Conservation (phyloP, 2,797 vertebrate genomes). For the Chromobotia macracanthus region DNA sequence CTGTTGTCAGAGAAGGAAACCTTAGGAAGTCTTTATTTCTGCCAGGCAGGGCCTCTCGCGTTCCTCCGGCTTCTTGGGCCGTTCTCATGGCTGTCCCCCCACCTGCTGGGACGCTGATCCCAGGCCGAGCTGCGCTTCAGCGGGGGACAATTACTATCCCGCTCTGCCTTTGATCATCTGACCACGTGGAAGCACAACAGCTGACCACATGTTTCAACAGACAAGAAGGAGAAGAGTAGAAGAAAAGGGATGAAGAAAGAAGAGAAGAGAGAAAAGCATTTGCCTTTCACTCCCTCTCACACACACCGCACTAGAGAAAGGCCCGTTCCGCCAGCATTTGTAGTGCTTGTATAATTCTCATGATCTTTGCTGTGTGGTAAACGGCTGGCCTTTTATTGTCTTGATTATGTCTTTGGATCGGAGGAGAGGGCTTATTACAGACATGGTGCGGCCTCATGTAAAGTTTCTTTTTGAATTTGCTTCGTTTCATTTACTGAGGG, state of each 20-base stretch:
- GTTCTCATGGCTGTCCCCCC: slow-evolving; percentile 97
- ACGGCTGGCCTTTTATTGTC: slow-evolving; percentile 66
- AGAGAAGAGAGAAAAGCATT: slow-evolving; percentile 51
- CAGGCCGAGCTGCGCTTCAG: slow-evolving; percentile 95
- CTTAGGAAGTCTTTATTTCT: slow-evolving; percentile 99
- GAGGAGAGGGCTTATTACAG: slow-evolving; percentile 66
- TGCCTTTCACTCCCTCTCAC: slow-evolving; percentile 53
- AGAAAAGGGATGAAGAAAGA: slow-evolving; percentile 54
- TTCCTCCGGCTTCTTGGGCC: slow-evolving; percentile 94
- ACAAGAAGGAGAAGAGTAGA: slow-evolving; percentile 80
- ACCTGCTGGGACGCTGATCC: slow-evolving; percentile 99
- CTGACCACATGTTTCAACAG: slow-evolving; percentile 99
- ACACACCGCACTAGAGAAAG: slow-evolving; percentile 39
- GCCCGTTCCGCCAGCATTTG: slow-evolving; percentile 26
- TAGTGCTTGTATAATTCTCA: slow-evolving; percentile 61
- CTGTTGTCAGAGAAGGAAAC: slow-evolving; percentile 96
- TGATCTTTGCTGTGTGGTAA: slow-evolving; percentile 70
- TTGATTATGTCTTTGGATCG: slow-evolving; percentile 73
- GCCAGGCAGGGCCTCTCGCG: slow-evolving; percentile 95
- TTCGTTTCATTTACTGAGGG: slow-evolving; percentile 67
- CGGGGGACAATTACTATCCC: slow-evolving; percentile 98
- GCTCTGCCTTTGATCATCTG: slow-evolving; percentile 99
- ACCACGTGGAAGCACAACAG: slow-evolving; percentile 99
- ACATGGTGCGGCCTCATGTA: slow-evolving; percentile 64
- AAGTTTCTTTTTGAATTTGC: slow-evolving; percentile 73